Base-by-base conservation (phyloP, 2,888 invertebrate genomes). In the Euspilapteryx auroguttella region DNA sequence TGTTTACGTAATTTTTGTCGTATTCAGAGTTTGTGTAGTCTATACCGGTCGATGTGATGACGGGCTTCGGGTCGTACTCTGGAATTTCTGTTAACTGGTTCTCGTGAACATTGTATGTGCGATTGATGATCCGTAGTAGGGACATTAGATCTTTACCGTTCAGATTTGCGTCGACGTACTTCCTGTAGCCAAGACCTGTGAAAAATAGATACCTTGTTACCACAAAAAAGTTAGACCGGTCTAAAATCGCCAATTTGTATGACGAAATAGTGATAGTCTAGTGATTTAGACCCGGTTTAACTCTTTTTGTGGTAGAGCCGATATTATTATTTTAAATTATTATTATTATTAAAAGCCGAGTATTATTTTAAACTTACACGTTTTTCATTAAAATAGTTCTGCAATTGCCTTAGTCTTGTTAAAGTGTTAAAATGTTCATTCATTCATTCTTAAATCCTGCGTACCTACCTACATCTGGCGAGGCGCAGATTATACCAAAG, bases 151-250 rank as follows among this genome's bases (percentile, higher is more conserved):
- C 59, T 0, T 41, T 44, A 0, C 73, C 73, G 32, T 51, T 47
- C 0, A 73, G 48, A 0, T 42, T 35, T 0, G 55, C 55, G 30
- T 58, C 47, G 10, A 46, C 47, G 29, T 42, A 62, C 0, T 34
- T 42, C 3, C 45, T 42, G 44, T 56, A 73, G 11, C 73, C 71
- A 0, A 73, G 47, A 3, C 55, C 73, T 73, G 49, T 35, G 4
- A 14, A n/a, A 14, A 32, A 25, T 8, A 23, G 3, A 5, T n/a
- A n/a, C n/a, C n/a, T n/a, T n/a, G n/a, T n/a, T n/a, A n/a, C n/a
- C n/a, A n/a, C n/a, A n/a, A n/a, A n/a, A n/a, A n/a, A n/a, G n/a
- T n/a, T n/a, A n/a, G n/a, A n/a, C n/a, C n/a, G n/a, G n/a, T n/a
- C n/a, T n/a, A n/a, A n/a, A n/a, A n/a, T n/a, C n/a, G n/a, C n/a